Evolutionary conservation across 2,888 invertebrate genomes (phyloP), one percentile per base, ranked within the genome.

Genomic region (Tetragnatha montana): DNA sequence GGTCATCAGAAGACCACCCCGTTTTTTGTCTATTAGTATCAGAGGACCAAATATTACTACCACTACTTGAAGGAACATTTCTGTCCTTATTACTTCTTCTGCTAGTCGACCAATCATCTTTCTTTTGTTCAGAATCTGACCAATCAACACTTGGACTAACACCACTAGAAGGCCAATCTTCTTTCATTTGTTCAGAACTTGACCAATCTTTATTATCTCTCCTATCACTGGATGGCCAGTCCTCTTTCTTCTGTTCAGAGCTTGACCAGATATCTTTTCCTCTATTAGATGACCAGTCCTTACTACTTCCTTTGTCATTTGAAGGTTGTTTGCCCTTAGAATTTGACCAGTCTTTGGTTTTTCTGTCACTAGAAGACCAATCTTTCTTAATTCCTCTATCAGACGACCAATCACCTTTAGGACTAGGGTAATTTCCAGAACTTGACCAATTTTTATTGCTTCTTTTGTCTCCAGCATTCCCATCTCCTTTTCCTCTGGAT

Each of bases 361-460:
- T 71, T 71, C 19, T 1, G 4, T 35, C 35, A 35, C 35, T 35
- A 35, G 35, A 35, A 35, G 60, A 60, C 60, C 60, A 60, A 60
- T 7, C 60, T 10, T 6, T 60, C 10, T 60, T 60, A 0, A 12
- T 17, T 60, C 10, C 17, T 10, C 35, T 1, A 35, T 35, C 35
- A 8, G 76, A 76, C n/a, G 76, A 76, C 76, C 76, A 50, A 60
- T 60, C 60, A 60, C 17, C 60, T 60, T 60, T 60, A 35, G 35
- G 35, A 35, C 35, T 35, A 35, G 35, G 35, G 14, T 60, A 4
- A 17, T 60, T 17, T 60, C 10, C 60, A 60, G 60, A 60, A 17
- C 17, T 60, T 60, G 60, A 60, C 12, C 7, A 60, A 17, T 60
- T 10, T 3, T 60, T 60, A 60, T 60, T 17, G 12, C 17, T 60